These are phyloP conservation scores for Lathamus discolor DNA, from an alignment of 2,113 vertebrate genomes.

Conservation along the genomic window DNA sequence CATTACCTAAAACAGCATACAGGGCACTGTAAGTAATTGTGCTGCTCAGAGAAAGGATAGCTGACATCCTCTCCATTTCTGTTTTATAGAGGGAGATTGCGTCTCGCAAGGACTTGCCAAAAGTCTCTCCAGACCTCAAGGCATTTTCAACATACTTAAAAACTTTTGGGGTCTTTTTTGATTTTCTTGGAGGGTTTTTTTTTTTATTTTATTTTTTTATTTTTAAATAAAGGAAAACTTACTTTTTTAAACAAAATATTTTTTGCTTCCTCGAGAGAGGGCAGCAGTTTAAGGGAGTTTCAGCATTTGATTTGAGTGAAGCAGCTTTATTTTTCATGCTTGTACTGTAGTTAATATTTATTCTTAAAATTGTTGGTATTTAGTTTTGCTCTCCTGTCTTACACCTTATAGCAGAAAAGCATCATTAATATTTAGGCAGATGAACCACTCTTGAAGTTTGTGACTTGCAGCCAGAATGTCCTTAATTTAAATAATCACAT, in stretches of 20 bases:
- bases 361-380: not conserved
- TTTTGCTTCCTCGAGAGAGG: not conserved
- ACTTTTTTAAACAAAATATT: not conserved
- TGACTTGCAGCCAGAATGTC: not conserved
- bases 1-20: not conserved
- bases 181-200: not conserved
- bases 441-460: not conserved
- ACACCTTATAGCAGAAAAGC: not conserved
- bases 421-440: not conserved
- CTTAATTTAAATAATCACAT: not conserved
- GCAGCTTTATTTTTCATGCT: not conserved
- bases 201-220: not conserved
- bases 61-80: not conserved
- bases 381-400: not conserved
- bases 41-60: not conserved
- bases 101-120: not conserved
- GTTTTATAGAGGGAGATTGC: not conserved
- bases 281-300: not conserved
- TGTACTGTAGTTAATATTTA: not conserved
- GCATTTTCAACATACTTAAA: not conserved
- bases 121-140: not conserved
- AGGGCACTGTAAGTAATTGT: not conserved
- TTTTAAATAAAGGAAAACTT: not conserved
- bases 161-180: no score
- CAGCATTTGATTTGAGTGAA: not conserved